Percentiles rank a stretch among this genome's conserved stretches.
Conservation (phyloP, 2,797 vertebrate species). For the Stomatorhinus walkeri region DNA sequence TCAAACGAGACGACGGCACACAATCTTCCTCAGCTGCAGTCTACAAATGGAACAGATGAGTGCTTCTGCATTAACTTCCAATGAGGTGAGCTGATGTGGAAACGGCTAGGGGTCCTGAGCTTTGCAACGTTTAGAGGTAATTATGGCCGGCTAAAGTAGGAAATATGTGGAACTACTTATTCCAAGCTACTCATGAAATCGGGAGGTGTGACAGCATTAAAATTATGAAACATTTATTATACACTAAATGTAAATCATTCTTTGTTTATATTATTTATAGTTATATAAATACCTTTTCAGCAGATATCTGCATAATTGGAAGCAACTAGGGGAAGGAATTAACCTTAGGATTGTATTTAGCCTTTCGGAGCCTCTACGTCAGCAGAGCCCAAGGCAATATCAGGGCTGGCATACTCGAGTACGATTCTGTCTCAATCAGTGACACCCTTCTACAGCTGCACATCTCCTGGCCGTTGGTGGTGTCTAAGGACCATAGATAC, state of each 20-base stretch:
- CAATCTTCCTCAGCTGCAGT: not conserved
- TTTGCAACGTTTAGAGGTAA: constrained; percentile 1
- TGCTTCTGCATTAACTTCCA: not conserved
- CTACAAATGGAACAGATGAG: not conserved
- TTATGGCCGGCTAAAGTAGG: constrained; percentile 9
- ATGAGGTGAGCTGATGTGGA: not conserved
- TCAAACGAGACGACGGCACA: not conserved
- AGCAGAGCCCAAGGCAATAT: not conserved
- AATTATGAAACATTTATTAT: constrained; percentile 28
- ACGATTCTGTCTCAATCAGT: not conserved
- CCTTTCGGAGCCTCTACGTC: not conserved
- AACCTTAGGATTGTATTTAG: constrained; percentile 1
- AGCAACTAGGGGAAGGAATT: constrained; percentile 40
- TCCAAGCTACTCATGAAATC: not conserved
- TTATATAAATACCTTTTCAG: constrained; percentile 46
- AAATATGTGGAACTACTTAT: not conserved
- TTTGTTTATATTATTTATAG: constrained; percentile 57
- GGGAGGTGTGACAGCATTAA: constrained; percentile 11
- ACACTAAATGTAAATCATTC: constrained; percentile 40
- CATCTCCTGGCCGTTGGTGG: constrained; percentile 43
- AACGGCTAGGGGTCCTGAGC: not conserved
- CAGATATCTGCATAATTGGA: constrained; percentile 48
- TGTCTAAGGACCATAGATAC: constrained; percentile 18
- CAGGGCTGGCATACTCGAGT: not conserved
- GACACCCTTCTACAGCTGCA: constrained; percentile 26